Evolutionary conservation across 2,797 vertebrate species (phyloP).

Genomic region (Sebastes diploproa): DNA sequence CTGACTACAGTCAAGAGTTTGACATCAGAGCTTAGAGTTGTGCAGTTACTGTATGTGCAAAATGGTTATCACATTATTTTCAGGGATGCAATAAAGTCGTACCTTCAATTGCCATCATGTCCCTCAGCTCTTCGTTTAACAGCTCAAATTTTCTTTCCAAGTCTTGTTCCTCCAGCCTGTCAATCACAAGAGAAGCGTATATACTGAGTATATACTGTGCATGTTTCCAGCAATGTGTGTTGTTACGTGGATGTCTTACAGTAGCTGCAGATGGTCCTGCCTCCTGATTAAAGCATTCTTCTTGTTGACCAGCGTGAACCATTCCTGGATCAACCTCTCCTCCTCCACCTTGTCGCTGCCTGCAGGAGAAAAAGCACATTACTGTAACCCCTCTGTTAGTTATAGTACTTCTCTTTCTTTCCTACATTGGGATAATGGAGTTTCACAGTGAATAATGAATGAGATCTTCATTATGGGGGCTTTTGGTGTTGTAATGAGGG

Average conservation of each 20-base stretch:
- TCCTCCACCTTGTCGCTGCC: constrained; percentile 87
- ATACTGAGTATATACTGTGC: too few species aligned
- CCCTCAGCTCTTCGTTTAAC: constrained; percentile 88
- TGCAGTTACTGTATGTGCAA: too few species aligned
- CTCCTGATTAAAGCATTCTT: constrained; percentile 93
- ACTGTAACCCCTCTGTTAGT: not conserved
- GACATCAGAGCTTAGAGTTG: too few species aligned
- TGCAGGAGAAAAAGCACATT: constrained; percentile 49
- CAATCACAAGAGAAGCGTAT: not conserved
- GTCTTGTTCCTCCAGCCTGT: constrained; percentile 91
- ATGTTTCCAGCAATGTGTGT: not conserved
- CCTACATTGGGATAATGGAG: not conserved
- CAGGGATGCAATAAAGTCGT: not conserved
- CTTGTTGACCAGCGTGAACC: constrained; percentile 93
- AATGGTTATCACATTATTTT: too few species aligned
- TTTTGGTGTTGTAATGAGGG: not conserved
- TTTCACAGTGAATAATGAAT: not conserved
- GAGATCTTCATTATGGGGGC: not conserved
- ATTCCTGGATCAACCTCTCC: constrained; percentile 91
- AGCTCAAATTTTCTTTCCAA: constrained; percentile 89
- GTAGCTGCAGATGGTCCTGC: constrained; percentile 91
- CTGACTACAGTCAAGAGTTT: too few species aligned
- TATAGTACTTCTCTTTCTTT: not conserved
- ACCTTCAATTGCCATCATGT: constrained; percentile 90
- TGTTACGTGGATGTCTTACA: constrained; percentile 81